phyloP scores from a whole-genome alignment of 2,888 invertebrate genomes.

The Epinotia bilunana region DNA sequence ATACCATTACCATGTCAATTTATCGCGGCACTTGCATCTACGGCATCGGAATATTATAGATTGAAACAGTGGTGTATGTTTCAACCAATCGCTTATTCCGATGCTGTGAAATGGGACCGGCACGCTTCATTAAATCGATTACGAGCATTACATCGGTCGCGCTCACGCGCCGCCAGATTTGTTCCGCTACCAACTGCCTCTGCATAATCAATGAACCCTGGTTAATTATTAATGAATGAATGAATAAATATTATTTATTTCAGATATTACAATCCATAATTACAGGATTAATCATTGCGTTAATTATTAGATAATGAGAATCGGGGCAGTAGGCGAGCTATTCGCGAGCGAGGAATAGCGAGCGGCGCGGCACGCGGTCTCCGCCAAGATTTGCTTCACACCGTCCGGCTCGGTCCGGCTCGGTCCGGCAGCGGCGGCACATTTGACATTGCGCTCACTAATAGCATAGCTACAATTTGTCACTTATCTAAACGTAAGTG shows the following conservation, averaged over 20 bases:
- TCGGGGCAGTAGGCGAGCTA: background rate
- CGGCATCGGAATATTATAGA: background rate
- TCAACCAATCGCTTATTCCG: background rate
- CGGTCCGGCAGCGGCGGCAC: too few species aligned
- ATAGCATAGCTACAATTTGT: too few species aligned
- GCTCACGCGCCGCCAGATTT: background rate
- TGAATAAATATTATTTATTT: too few species aligned
- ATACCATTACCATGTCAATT: too few species aligned
- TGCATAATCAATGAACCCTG: background rate
- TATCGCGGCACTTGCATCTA: too few species aligned
- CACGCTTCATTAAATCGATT: conserved; percentile 12
- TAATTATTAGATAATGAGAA: conserved; percentile 16
- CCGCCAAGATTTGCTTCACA: background rate
- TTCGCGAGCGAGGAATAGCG: background rate
- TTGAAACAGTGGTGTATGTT: background rate
- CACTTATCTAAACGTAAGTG: too few species aligned
- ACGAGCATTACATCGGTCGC: conserved; percentile 3
- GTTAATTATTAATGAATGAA: too few species aligned
- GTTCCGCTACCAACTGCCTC: background rate
- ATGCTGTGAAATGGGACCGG: background rate
- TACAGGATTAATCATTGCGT: background rate
- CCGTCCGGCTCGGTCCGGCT: background rate
- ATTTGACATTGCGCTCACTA: too few species aligned
- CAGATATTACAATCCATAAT: too few species aligned
- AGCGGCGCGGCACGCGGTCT: background rate